Evolutionary conservation across 2,113 vertebrate genomes (phyloP).

Genomic region (Phalacrocorax brasilianus): DNA sequence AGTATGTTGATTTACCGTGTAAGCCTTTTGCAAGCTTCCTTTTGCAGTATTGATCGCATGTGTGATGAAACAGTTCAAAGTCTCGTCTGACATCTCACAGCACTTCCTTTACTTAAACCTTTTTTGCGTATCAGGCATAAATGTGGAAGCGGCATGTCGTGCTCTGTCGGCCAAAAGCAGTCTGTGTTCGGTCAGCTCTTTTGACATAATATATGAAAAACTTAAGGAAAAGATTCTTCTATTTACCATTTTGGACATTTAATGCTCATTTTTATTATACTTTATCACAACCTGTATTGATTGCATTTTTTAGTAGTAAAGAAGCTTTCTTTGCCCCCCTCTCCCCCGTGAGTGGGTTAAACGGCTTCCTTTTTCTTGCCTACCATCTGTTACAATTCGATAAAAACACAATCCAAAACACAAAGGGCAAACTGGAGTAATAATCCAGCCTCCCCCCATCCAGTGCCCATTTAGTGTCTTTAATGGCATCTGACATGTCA

Average conservation of each 20-base stretch:
- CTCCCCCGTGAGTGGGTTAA: background rate
- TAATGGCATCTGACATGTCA: background rate
- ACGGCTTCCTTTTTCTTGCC: background rate
- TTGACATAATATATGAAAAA: background rate
- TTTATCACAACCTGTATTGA: background rate
- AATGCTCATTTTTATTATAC: background rate
- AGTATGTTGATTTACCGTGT: background rate
- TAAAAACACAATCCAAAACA: background rate
- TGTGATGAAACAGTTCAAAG: background rate
- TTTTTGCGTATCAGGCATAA: background rate
- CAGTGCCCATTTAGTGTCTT: background rate
- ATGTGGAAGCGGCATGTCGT: background rate
- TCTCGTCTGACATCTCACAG: background rate
- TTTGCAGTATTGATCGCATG: background rate
- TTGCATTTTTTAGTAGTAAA: background rate
- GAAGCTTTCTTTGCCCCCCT: background rate
- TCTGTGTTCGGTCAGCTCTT: accelerated
- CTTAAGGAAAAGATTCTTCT: background rate
- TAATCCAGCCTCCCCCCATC: background rate
- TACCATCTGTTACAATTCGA: background rate
- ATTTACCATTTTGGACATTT: background rate
- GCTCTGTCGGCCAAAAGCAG: background rate
- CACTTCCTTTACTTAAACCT: background rate
- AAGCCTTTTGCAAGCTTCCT: background rate
- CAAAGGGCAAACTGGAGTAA: background rate